phyloP scores from a whole-genome alignment of 2,797 vertebrate genomes.

The Pipistrellus pygmaeus region DNA sequence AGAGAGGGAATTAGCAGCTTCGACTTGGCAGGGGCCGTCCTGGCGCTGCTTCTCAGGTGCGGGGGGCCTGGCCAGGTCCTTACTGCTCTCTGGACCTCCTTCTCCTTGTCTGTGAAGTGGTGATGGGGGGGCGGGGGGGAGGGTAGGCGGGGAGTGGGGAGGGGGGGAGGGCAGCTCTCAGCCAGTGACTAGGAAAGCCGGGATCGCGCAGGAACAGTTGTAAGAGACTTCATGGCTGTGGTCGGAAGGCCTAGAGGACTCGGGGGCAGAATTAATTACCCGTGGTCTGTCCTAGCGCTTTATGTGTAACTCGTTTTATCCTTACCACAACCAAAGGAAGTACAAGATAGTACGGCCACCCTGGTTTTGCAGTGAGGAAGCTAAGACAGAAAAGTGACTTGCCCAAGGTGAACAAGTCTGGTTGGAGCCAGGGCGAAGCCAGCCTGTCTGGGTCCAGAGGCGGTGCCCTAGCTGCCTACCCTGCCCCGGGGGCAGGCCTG shows the following conservation, averaged over 20 bases:
- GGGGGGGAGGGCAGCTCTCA: too few species aligned
- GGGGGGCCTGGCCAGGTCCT: not conserved
- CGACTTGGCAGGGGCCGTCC: not conserved
- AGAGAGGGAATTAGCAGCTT: not conserved
- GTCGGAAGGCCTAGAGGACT: not conserved
- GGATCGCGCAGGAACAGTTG: not conserved
- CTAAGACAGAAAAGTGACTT: not conserved
- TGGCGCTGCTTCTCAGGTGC: not conserved
- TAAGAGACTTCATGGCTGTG: not conserved
- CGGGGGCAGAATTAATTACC: not conserved
- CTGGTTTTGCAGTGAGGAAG: not conserved
- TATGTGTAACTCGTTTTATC: not conserved
- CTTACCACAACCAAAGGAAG: not conserved
- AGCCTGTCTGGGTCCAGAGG: not conserved
- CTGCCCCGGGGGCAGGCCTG: not conserved
- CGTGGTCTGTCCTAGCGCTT: not conserved
- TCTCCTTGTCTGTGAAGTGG: conserved; percentile 25
- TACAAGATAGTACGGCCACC: not conserved
- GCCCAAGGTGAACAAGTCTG: not conserved
- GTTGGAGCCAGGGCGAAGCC: not conserved
- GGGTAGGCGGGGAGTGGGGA: not conserved
- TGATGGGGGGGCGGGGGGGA: not conserved
- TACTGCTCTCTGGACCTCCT: not conserved
- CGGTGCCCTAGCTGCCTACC: not conserved
- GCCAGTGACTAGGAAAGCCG: not conserved